phyloP scores from a whole-genome alignment of 2,113 vertebrate species.

The Corapipo altera region DNA sequence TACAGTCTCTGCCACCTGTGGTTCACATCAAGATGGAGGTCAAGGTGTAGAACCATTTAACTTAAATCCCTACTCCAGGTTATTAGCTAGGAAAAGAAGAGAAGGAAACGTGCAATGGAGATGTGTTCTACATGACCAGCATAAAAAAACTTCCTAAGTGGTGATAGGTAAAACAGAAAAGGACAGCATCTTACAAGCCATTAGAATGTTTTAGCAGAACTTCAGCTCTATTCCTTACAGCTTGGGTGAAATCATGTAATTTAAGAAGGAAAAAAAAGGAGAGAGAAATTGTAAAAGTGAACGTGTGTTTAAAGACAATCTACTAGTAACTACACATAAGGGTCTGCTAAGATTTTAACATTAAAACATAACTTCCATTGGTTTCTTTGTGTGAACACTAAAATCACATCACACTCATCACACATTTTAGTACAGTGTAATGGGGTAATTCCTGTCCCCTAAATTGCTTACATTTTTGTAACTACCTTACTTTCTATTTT shows the following conservation, averaged over 20 bases:
- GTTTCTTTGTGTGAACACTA: not conserved
- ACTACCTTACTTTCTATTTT: not conserved
- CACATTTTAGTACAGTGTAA: not conserved
- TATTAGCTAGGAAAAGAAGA: slow-evolving; percentile 37
- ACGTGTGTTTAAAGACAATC: not conserved
- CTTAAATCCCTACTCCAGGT: slow-evolving; percentile 31
- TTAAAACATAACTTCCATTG: not conserved
- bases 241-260: not conserved
- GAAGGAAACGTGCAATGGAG: not conserved
- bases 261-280: not conserved
- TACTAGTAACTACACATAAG: not conserved
- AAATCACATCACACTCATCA: not conserved
- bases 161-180: slow-evolving; percentile 51
- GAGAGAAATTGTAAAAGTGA: not conserved
- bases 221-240: not conserved
- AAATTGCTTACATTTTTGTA: not conserved
- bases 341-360: slow-evolving; percentile 20
- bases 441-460: not conserved
- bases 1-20: slow-evolving; percentile 29
- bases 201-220: slow-evolving; percentile 40
- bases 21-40: slow-evolving; percentile 61
- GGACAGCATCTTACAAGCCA: not conserved
- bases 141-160: slow-evolving; percentile 35
- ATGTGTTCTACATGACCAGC: slow-evolving; percentile 41
- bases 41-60: slow-evolving; percentile 63